Percentiles rank a stretch among this genome's conserved stretches.
phyloP scores from a whole-genome alignment of 2,113 vertebrate species.

The Mesitornis unicolor region DNA sequence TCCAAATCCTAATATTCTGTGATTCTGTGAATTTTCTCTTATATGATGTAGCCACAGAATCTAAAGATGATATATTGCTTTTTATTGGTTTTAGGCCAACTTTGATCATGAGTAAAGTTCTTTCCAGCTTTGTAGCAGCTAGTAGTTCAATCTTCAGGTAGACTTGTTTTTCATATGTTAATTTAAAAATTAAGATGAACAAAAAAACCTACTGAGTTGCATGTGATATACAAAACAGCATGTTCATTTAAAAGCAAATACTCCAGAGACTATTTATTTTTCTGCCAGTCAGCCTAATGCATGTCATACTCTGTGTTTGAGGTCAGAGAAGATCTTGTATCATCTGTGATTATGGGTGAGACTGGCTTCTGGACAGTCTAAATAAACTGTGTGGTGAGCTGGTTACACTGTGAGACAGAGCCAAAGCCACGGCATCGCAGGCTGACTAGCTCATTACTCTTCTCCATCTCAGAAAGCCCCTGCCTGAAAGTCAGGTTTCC shows the following conservation, averaged over 20 bases:
- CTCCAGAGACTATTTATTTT: not conserved
- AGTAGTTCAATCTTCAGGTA: not conserved
- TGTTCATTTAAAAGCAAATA: conserved; percentile 10
- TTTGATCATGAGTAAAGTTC: not conserved
- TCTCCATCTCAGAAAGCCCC: not conserved
- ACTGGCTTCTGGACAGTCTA: not conserved
- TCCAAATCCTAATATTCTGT: too few species aligned
- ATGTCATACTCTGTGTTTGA: not conserved
- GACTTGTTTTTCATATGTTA: not conserved
- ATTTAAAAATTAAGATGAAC: not conserved
- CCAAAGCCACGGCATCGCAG: fast-evolving
- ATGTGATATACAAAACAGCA: not conserved
- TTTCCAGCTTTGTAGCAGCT: not conserved
- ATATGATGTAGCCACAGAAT: not conserved
- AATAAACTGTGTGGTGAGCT: not conserved
- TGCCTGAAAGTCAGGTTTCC: not conserved
- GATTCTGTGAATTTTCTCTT: too few species aligned
- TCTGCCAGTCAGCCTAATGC: not conserved
- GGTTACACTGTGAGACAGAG: not conserved
- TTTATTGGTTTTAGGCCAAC: not conserved
- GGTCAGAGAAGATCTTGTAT: not conserved
- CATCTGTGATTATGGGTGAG: not conserved
- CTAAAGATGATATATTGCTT: not conserved
- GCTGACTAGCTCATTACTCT: not conserved
- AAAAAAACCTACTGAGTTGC: not conserved